Evolutionary conservation across 2,888 invertebrate species (phyloP).

Genomic region (Harpagoxenus sublaevis): DNA sequence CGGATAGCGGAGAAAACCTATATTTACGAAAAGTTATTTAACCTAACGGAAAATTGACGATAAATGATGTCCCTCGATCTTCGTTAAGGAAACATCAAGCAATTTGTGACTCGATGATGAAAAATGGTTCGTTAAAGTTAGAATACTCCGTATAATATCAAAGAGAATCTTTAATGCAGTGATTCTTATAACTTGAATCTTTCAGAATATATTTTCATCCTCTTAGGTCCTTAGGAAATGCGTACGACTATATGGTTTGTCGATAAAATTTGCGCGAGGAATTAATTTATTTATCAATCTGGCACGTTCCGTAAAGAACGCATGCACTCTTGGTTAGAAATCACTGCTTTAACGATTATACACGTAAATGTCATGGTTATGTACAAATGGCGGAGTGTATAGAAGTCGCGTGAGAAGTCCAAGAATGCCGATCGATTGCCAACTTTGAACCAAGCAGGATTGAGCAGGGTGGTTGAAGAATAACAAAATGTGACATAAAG

Average conservation of each 20-base stretch:
- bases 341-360: not conserved
- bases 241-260: not conserved
- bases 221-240: not conserved
- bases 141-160: not conserved
- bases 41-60: not conserved
- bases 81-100: not conserved
- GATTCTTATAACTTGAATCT: not conserved
- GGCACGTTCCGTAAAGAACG: not conserved
- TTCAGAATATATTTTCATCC: not conserved
- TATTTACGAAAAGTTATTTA: not conserved
- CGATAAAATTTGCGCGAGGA: not conserved
- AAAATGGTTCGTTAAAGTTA: not conserved
- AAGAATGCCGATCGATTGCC: constrained; percentile 22
- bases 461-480: not conserved
- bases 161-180: not conserved
- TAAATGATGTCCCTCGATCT: not conserved
- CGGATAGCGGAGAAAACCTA: no score
- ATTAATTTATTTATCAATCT: constrained; percentile 9
- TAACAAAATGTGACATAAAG: not conserved
- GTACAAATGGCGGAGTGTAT: constrained; percentile 13
- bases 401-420: constrained; percentile 12
- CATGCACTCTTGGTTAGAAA: not conserved
- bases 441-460: not conserved
- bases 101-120: not conserved
- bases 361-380: not conserved